Base-by-base conservation (phyloP, 2,888 invertebrate species). In the Strigamia maritima region DNA sequence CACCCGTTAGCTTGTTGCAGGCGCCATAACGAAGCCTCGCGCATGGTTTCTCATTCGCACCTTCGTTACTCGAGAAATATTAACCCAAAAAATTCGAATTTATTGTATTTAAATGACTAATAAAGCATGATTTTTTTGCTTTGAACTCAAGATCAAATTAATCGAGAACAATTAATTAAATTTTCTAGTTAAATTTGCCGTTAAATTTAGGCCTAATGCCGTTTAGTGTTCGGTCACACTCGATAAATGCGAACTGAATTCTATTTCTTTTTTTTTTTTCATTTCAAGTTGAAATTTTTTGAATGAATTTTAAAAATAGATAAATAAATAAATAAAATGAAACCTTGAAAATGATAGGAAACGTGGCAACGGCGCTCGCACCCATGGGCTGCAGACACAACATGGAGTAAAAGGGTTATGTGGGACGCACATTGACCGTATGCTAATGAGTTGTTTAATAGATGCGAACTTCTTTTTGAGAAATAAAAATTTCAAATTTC, bases 351-450 rank as follows among this genome's bases (percentile, higher is more conserved):
- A 60, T 60, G 60, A 60, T 60, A 60, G n/a, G 60, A 60, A 60
- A 60, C 60, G 60, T 16, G 60, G 60, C 60, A 60, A 60, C n/a
- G 60, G 60, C 60, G 16, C n/a, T n/a, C 60, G 16, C 60, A 60
- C 19, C n/a, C 60, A 60, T 19, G 60, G 40, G 60, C 60, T 60
- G 60, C n/a, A 19, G 60, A 60, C 60, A 60, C 60, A 60, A 60
- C 60, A 60, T 19, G 60, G 60, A 60, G 60, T 60, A 60, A 60
- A 60, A 60, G 60, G 60, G 60, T 60, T 60, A 60, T n/a, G 60
- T 60, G 60, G n/a, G 60, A 60, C 60, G 60, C 60, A 60, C 60
- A 60, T 19, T 60, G 19, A 60, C 19, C 24, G 60, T 60, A 60
- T 60, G 60, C 24, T 60, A 60, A 60, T 60, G 60, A 60, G 60